Conservation (phyloP, 2,888 invertebrate species). For the Cheilosia pagana region DNA sequence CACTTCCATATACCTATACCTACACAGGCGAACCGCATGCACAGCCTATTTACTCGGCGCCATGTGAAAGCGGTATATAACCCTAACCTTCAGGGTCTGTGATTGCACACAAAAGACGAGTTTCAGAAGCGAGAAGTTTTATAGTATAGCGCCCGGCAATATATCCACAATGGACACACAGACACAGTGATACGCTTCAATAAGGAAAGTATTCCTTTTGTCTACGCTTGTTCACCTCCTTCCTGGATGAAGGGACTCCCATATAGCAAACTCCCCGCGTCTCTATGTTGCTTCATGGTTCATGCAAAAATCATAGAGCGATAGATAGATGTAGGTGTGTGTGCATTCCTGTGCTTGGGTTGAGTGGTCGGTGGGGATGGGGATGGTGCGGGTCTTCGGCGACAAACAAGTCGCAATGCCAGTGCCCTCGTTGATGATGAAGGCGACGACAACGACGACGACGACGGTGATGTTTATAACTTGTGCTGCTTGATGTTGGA, state of each 20-base stretch:
- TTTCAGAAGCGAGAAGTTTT: constrained; percentile 1
- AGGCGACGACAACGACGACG: constrained; percentile 11
- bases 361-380: constrained; percentile 9
- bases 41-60: constrained; percentile 54
- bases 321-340: too few relatives aligned
- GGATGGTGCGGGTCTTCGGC: constrained; percentile 25
- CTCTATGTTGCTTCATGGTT: constrained; percentile 39
- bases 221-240: constrained; percentile 57
- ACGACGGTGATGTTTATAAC: constrained; percentile 56
- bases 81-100: constrained; percentile 71
- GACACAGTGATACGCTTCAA: constrained; percentile 71
- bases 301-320: constrained; percentile 42
- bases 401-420: constrained; percentile 64
- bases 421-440: constrained; percentile 55
- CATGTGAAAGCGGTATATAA: constrained; percentile 56
- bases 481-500: constrained; percentile 59
- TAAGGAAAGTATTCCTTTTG: constrained; percentile 65
- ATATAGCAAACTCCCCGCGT: background rate
- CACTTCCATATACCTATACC: background rate
- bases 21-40: background rate
- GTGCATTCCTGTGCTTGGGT: constrained; percentile 1
- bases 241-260: constrained; percentile 44
- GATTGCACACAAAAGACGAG: constrained; percentile 60
- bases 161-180: constrained; percentile 67
- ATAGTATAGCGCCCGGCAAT: constrained; percentile 10